phyloP scores from a whole-genome alignment of 2,113 vertebrate genomes.

The Acanthochromis polyacanthus region DNA sequence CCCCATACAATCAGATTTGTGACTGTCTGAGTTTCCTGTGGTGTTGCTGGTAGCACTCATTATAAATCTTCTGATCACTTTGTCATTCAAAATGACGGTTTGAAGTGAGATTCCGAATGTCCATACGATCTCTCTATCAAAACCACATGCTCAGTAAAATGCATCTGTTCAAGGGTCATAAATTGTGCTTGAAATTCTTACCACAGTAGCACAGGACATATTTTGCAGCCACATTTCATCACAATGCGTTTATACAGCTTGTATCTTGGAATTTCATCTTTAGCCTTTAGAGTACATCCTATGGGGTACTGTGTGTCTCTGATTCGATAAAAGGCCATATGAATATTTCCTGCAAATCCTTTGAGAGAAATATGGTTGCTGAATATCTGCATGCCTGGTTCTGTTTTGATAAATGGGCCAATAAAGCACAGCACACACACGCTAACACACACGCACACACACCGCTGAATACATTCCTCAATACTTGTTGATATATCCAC shows the following conservation, averaged over 20 bases:
- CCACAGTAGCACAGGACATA: neutral
- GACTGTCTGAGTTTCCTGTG: no score
- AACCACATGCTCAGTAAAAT: slow-evolving; percentile 40
- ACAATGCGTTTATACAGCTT: slow-evolving; percentile 16
- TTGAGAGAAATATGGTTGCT: slow-evolving; percentile 6
- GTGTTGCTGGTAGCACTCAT: slow-evolving; percentile 8
- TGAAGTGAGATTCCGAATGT: slow-evolving; percentile 21
- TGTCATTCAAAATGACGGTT: slow-evolving; percentile 44
- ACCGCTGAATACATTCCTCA: slow-evolving; percentile 30
- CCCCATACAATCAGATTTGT: no score
- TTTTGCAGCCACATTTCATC: slow-evolving; percentile 15
- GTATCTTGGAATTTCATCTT: slow-evolving; percentile 12
- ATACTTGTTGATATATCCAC: slow-evolving; percentile 65
- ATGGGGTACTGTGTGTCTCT: neutral
- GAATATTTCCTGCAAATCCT: slow-evolving; percentile 38
- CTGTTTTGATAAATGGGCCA: slow-evolving; percentile 26
- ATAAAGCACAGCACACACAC: slow-evolving; percentile 16
- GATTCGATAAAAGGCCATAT: neutral
- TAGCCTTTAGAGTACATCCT: neutral
- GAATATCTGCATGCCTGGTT: slow-evolving; percentile 24
- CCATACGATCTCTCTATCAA: slow-evolving; percentile 25
- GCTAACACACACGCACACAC: neutral
- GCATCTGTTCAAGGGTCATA: slow-evolving; percentile 31
- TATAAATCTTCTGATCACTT: slow-evolving; percentile 31
- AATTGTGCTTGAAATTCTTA: slow-evolving; percentile 14